Conservation (phyloP, 2,888 invertebrate genomes). For the Papilio protenor region DNA sequence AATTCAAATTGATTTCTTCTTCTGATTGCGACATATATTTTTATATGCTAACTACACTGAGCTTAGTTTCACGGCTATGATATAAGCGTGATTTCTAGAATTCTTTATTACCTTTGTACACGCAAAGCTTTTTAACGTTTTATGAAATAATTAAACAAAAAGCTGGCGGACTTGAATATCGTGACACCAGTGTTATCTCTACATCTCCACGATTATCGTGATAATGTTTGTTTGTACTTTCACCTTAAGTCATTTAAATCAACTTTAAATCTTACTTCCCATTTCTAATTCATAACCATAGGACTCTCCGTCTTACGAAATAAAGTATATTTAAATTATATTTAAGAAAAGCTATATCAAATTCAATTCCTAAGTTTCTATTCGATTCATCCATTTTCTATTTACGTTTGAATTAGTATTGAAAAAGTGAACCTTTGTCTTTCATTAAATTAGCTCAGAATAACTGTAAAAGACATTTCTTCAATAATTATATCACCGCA, state of each 20-base stretch:
- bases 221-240: constrained; percentile 42
- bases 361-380: too few relatives aligned
- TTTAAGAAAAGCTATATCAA: too few relatives aligned
- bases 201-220: constrained; percentile 34
- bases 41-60: background rate
- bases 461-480: background rate
- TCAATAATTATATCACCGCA: background rate
- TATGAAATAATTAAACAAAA: constrained; percentile 38
- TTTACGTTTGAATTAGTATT: too few relatives aligned
- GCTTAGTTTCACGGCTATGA: background rate
- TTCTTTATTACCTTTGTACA: constrained; percentile 4
- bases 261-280: background rate
- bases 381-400: too few relatives aligned
- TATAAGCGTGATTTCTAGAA: background rate
- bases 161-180: constrained; percentile 33
- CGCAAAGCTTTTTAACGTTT: constrained; percentile 18
- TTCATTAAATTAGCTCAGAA: background rate
- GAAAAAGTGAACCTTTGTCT: background rate
- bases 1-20: too few relatives aligned
- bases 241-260: constrained; percentile 34
- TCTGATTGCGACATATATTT: too few relatives aligned
- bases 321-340: too few relatives aligned
- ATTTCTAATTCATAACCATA: background rate
- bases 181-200: constrained; percentile 32
- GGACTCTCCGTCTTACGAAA: too few relatives aligned